phyloP scores from a whole-genome alignment of 2,797 vertebrate species.

The Thamnophis elegans region DNA sequence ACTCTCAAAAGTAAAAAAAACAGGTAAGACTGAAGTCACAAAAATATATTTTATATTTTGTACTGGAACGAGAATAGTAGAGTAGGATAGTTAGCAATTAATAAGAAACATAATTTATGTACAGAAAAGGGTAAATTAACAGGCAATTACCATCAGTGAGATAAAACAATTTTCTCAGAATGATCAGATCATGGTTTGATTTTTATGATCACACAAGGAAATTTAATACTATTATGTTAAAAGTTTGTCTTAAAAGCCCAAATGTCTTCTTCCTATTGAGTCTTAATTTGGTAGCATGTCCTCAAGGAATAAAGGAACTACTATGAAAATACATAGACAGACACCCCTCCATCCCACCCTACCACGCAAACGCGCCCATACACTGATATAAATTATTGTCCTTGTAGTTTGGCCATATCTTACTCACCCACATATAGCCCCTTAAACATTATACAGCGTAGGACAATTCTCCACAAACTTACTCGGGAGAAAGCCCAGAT shows the following conservation, averaged over 20 bases:
- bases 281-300: conserved; percentile 1
- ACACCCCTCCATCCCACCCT: background rate
- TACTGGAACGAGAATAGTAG: background rate
- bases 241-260: background rate
- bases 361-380: background rate
- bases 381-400: background rate
- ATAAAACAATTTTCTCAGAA: background rate
- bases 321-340: background rate
- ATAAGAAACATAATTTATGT: background rate
- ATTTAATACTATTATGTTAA: background rate
- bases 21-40: background rate
- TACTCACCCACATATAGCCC: background rate
- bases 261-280: background rate
- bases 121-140: background rate
- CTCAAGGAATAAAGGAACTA: background rate
- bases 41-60: conserved; percentile 15
- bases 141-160: background rate
- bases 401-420: conserved; percentile 22
- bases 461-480: background rate
- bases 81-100: background rate
- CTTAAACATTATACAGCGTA: conserved; percentile 25
- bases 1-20: conserved; percentile 5
- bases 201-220: background rate
- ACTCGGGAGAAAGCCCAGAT: background rate
- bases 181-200: background rate